phyloP scores from a whole-genome alignment of 2,797 vertebrate species.

The Pangasius djambal region DNA sequence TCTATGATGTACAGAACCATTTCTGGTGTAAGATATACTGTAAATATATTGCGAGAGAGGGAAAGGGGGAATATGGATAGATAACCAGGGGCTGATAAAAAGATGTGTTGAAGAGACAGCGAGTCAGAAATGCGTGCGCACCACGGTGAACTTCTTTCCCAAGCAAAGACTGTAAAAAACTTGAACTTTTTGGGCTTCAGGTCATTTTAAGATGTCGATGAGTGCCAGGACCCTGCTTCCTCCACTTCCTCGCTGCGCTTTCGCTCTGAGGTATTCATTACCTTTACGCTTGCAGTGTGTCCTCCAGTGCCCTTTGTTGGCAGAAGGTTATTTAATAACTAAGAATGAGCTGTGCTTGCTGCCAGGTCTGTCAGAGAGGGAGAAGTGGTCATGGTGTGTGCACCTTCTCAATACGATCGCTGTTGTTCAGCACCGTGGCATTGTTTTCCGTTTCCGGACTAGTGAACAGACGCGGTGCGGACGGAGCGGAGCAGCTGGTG shows the following conservation, averaged over 20 bases:
- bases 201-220: neutral
- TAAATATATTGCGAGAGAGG: neutral
- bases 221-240: neutral
- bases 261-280: slow-evolving; percentile 55
- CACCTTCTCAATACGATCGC: slow-evolving; percentile 38
- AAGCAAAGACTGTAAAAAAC: neutral
- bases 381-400: slow-evolving; percentile 50
- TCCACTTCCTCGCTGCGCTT: neutral
- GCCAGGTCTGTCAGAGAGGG: slow-evolving; percentile 48
- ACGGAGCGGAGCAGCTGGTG: slow-evolving; percentile 48
- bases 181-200: neutral
- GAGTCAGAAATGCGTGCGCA: neutral
- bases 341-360: slow-evolving; percentile 48
- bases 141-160: neutral
- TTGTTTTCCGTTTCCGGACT: slow-evolving; percentile 33
- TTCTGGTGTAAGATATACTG: neutral
- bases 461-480: slow-evolving; percentile 24
- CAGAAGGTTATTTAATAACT: slow-evolving; percentile 65
- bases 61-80: neutral
- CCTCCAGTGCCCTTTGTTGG: slow-evolving; percentile 58
- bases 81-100: neutral
- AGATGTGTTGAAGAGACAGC: neutral
- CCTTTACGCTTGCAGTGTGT: slow-evolving; percentile 53
- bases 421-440: slow-evolving; percentile 32
- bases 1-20: neutral